phyloP scores from a whole-genome alignment of 2,888 invertebrate genomes.

The Aquatica leii region DNA sequence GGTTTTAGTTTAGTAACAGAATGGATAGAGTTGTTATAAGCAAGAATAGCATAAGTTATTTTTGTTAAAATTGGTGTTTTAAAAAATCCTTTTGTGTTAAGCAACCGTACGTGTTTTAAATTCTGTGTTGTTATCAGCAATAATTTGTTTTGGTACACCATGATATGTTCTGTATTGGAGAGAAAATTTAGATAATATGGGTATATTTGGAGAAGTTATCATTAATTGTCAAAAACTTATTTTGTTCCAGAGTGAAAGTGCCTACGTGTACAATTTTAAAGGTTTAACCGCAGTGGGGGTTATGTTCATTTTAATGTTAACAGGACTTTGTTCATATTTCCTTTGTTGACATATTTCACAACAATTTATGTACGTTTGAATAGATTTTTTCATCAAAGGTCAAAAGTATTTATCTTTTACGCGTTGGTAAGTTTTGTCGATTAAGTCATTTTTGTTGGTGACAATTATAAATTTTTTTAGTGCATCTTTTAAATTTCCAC shows the following conservation, averaged over 20 bases:
- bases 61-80: neutral
- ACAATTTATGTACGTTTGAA: too few relatives aligned
- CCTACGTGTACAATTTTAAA: conserved; percentile 11
- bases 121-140: conserved; percentile 10
- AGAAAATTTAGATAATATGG: neutral
- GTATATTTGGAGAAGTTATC: conserved; percentile 15
- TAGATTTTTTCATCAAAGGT: too few relatives aligned
- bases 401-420: too few relatives aligned
- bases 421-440: too few relatives aligned
- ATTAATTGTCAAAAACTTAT: conserved; percentile 10
- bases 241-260: conserved; percentile 11
- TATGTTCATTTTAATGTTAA: conserved; percentile 10
- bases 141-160: conserved; percentile 7
- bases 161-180: conserved; percentile 1
- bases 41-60: conserved; percentile 10
- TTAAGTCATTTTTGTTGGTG: too few relatives aligned
- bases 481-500: too few relatives aligned
- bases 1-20: conserved; percentile 19
- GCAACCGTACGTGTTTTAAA: neutral
- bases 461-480: neutral
- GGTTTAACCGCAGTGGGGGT: conserved; percentile 12
- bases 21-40: conserved; percentile 19
- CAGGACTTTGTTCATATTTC: neutral
- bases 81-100: neutral
- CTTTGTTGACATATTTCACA: too few relatives aligned